Percentiles rank a stretch among this genome's conserved stretches.
These are phyloP conservation scores for Drosophila asahinai DNA, from an alignment of 1,140 invertebrate genomes.

Conservation along the genomic window DNA sequence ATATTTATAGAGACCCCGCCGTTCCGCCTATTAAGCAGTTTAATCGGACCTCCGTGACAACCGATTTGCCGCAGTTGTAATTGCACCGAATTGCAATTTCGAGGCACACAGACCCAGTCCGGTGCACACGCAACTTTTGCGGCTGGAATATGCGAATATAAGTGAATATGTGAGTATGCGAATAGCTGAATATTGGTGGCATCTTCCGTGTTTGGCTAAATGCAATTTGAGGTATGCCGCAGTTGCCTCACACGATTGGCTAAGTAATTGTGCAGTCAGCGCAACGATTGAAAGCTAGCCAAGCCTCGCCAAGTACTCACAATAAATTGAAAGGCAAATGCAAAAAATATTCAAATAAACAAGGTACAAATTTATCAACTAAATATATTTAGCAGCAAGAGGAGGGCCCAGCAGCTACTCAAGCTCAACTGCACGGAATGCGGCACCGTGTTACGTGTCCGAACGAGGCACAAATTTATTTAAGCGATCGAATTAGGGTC, in stretches of 20 bases:
- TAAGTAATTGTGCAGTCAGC: conserved; percentile 43
- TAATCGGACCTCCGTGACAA: conserved; percentile 58
- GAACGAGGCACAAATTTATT: too few relatives aligned
- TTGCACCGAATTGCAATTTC: conserved; percentile 39
- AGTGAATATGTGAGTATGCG: conserved; percentile 14
- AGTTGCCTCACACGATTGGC: conserved; percentile 44
- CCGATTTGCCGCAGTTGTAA: conserved; percentile 32
- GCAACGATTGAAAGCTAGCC: conserved; percentile 26
- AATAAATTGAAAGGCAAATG: conserved; percentile 9
- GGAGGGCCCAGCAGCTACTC: not conserved
- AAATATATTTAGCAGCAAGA: conserved; percentile 12
- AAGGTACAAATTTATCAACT: not conserved
- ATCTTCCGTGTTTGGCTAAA: conserved; percentile 47
- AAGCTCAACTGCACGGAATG: not conserved
- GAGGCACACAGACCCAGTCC: conserved; percentile 49
- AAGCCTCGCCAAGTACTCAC: not conserved
- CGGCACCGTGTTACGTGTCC: not conserved
- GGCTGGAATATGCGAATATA: conserved; percentile 6
- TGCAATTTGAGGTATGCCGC: conserved; percentile 33
- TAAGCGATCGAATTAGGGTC: too few relatives aligned
- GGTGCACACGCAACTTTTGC: conserved; percentile 38
- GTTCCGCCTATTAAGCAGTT: conserved; percentile 60
- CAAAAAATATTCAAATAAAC: conserved; percentile 1
- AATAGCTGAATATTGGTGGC: conserved; percentile 23
- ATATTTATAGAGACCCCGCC: conserved; percentile 30